Conservation (phyloP, 2,797 vertebrate species). For the Varecia variegata region DNA sequence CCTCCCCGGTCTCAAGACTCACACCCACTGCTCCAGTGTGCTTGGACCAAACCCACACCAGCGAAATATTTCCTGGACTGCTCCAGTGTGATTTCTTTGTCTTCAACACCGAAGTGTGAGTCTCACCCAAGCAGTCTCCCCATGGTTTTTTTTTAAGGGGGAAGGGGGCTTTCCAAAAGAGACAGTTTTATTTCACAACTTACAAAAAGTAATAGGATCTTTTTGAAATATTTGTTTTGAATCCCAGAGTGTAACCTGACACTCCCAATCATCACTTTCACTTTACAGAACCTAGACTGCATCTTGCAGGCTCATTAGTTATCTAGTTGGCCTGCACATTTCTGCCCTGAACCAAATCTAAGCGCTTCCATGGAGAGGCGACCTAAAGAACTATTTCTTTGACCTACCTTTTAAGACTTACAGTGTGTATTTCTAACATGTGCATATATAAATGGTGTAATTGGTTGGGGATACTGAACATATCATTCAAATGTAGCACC, state of each 20-base stretch:
- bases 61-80: not conserved
- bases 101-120: not conserved
- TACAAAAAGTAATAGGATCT: slow-evolving; percentile 16
- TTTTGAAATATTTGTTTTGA: slow-evolving; percentile 36
- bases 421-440: not conserved
- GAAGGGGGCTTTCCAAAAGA: not conserved
- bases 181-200: slow-evolving; percentile 50
- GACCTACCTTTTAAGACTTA: not conserved
- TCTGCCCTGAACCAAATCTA: not conserved
- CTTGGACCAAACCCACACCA: not conserved
- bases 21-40: not conserved
- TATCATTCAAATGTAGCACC: not conserved
- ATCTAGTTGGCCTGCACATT: not conserved
- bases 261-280: not conserved
- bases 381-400: not conserved
- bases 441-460: not conserved
- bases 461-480: not conserved
- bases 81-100: not conserved
- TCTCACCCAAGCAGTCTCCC: not conserved
- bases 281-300: not conserved
- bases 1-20: not conserved
- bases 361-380: not conserved
- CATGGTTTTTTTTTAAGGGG: not conserved
- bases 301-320: not conserved
- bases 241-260: not conserved